Evolutionary conservation across 2,888 invertebrate genomes (phyloP), one percentile per base, ranked within the genome.

Genomic region (Cerceris ruficornis): DNA sequence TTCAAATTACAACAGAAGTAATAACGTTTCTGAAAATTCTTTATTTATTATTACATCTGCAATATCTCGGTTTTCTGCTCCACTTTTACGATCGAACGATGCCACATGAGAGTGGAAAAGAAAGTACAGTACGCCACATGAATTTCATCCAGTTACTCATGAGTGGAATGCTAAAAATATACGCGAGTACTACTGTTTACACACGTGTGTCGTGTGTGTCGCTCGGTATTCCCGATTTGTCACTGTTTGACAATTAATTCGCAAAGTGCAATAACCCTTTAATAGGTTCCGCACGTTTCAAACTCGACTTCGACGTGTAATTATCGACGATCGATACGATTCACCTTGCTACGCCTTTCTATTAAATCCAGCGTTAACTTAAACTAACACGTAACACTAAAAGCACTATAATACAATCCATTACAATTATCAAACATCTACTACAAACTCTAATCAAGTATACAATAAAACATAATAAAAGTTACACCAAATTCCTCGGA

Each of bases 161-260:
- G 15, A 43, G 9, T 17, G 17, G 41, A 49, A 58, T 28, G 52
- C 58, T 72, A 68, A 58, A 62, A 66, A 49, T 77, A 62, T 17
- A 13, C 58, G 6, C 15, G 39, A 46, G 46, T 55, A 42, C 28
- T 17, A 15, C 7, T 50, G 17, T 60, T 64, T 58, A 46, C 46
- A 58, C 57, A 62, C 52, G 49, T 59, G 54, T 52, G 14, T n/a
- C n/a, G 43, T 50, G 17, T n/a, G 42, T 13, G 15, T 42, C 14
- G 14, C 8, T 55, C n/a, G 46, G 41, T 43, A 67, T 70, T 70
- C 62, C 50, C 43, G 61, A 55, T 66, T 58, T 70, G 62, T 64
- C 58, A 42, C 39, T 49, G 11, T 50, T 64, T 42, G 78, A 69
- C 54, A 77, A 52, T 11, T 41, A 42, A 5, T 43, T 14, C 9